These are phyloP conservation scores for Taeniopygia guttata DNA, from an alignment of 2,797 vertebrate genomes.

Conservation along the genomic window DNA sequence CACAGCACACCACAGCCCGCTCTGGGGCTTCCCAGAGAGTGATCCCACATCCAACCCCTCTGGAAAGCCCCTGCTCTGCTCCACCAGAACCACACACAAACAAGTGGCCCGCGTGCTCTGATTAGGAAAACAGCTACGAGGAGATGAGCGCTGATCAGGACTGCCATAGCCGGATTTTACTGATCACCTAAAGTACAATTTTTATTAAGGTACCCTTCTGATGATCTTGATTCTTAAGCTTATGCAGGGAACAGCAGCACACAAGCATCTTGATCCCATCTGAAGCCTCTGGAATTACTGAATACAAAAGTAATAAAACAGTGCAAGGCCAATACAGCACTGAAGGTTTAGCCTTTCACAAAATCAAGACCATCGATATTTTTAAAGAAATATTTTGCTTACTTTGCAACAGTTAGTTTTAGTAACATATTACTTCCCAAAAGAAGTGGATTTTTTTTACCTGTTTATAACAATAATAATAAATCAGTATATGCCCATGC, in stretches of 20 bases:
- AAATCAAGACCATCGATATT: not conserved
- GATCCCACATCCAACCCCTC: not conserved
- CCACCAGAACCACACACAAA: not conserved
- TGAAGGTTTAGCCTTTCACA: not conserved
- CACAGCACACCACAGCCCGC: not conserved
- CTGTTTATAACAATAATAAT: not conserved
- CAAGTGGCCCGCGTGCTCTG: not conserved
- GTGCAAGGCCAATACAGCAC: not conserved
- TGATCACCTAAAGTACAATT: not conserved
- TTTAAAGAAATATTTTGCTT: not conserved
- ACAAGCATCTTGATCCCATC: not conserved
- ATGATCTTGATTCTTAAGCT: not conserved
- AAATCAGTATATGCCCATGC: not conserved
- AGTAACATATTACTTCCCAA: not conserved
- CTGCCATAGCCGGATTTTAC: not conserved
- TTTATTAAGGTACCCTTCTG: not conserved
- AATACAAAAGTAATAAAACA: not conserved
- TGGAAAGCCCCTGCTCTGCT: not conserved
- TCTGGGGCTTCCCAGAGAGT: rapidly evolving
- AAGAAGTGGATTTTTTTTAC: not conserved
- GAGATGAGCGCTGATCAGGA: rapidly evolving
- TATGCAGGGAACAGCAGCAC: not conserved
- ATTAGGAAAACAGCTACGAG: not conserved
- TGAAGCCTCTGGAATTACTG: not conserved
- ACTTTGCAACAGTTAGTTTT: not conserved